phyloP scores from a whole-genome alignment of 2,113 vertebrate genomes.

The Entosphenus tridentatus region DNA sequence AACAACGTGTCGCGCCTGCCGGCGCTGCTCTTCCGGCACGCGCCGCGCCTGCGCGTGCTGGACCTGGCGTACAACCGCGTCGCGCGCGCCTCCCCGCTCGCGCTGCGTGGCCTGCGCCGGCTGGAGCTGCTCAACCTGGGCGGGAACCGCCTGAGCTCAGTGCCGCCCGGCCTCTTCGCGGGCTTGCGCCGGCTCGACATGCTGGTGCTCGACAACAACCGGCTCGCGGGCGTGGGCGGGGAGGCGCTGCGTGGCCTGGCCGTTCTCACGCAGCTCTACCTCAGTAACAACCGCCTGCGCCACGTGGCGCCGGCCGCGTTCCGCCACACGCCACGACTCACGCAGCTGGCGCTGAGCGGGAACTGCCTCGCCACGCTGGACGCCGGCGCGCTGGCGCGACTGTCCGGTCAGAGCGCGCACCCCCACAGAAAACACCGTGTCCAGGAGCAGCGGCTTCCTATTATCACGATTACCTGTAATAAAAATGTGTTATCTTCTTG shows the following conservation, averaged over 20 bases:
- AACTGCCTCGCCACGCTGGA: conserved; percentile 26
- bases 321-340: conserved; percentile 21
- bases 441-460: too few relatives aligned
- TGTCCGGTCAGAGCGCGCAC: conserved; percentile 19
- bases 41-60: conserved; percentile 27
- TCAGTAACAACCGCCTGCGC: conserved; percentile 28
- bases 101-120: conserved; percentile 25
- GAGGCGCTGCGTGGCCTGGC: conserved; percentile 20
- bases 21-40: conserved; percentile 24
- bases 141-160: conserved; percentile 25
- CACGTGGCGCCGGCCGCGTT: conserved; percentile 21
- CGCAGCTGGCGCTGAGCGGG: conserved; percentile 27
- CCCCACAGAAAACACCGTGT: too few relatives aligned
- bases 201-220: conserved; percentile 33
- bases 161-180: conserved; percentile 19
- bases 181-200: conserved; percentile 22
- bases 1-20: conserved; percentile 21
- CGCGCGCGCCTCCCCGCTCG: conserved; percentile 21
- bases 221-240: conserved; percentile 17
- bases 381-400: conserved; percentile 19
- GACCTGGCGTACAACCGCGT: conserved; percentile 30
- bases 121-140: conserved; percentile 34
- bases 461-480: too few relatives aligned
- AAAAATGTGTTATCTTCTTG: too few relatives aligned
- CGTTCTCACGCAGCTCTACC: conserved; percentile 27